These are phyloP conservation scores for Pocillopora verrucosa DNA, from an alignment of 64 coral and sea anemone genomes.

Conservation along the genomic window DNA sequence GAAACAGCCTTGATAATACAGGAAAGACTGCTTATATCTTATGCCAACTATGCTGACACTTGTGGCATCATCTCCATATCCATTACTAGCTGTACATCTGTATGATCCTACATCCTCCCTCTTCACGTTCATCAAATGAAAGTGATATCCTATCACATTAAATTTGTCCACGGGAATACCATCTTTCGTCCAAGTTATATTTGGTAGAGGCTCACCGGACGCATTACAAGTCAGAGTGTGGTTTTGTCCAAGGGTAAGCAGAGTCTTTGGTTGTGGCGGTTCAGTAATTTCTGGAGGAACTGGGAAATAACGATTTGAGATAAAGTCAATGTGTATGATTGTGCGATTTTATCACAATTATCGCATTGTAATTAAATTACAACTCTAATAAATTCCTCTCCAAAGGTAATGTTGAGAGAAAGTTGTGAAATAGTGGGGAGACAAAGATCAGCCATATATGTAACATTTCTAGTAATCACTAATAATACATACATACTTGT, in stretches of 20 bases:
- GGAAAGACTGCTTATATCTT: too few relatives aligned
- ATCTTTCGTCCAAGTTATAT: not conserved
- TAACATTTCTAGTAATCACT: too few relatives aligned
- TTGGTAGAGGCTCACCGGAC: not conserved
- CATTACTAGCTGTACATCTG: constrained; percentile 5
- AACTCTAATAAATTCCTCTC: too few relatives aligned
- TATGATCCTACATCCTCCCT: not conserved
- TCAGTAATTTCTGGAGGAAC: not conserved
- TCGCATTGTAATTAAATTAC: too few relatives aligned
- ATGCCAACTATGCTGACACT: too few relatives aligned
- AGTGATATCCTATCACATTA: not conserved
- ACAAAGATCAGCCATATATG: too few relatives aligned
- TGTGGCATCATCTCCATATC: too few relatives aligned
- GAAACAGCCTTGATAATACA: too few relatives aligned
- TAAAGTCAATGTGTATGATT: not conserved
- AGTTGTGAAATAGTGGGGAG: too few relatives aligned
- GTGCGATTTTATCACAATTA: too few relatives aligned
- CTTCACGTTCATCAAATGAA: not conserved
- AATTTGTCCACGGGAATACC: not conserved
- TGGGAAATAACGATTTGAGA: not conserved
- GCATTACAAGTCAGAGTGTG: not conserved
- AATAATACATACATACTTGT: too few relatives aligned
- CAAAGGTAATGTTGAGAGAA: too few relatives aligned
- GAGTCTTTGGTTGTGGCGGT: not conserved
- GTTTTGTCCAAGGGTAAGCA: not conserved